Evolutionary conservation across 2,113 vertebrate genomes (phyloP), one percentile per base, ranked within the genome.

Genomic region (Odontesthes bonariensis): DNA sequence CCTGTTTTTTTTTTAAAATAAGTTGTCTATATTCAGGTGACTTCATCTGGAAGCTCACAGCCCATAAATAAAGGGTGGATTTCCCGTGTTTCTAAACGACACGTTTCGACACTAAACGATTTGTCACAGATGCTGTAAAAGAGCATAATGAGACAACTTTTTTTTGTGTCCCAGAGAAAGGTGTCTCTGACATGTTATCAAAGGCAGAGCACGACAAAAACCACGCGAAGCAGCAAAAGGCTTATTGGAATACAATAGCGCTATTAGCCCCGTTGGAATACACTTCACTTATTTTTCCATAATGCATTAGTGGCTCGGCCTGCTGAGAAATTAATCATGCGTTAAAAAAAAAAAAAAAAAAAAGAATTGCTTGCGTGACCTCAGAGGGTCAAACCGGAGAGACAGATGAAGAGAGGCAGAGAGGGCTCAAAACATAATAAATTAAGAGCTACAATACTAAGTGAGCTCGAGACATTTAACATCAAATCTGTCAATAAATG

Each of bases 241-340:
- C 68, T 87, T 77, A 89, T 83, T 84, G 77, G 79, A 90, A 83
- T 72, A 90, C 87, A 89, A 88, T 73, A 75, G 76, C 51, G 23
- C 76, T 77, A 85, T 85, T 77, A 87, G 81, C 73, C 82, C 87
- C 74, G 62, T 77, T 84, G 87, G 86, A 91, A 88, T 87, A 91
- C 86, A 87, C 91, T 86, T 91, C 79, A 88, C 87, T 80, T 86
- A 85, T 92, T 77, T 27, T 27, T 27, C 27, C 86, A 84, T 86
- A 84, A 93, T 86, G 83, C 88, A 89, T 83, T 74, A 80, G 81
- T 62, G 80, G 69, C 77, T 89, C 84, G 82, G 79, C 87, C 92
- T 88, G 89, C 92, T 91, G 93, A 92, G 94, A 92, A 94, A 94
- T 93, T 93, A 94, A 95, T 94, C 92, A 92, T 85, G 92, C 93